Evolutionary conservation across 2,888 invertebrate genomes (phyloP), one percentile per base, ranked within the genome.

Genomic region (Dryococelus australis): DNA sequence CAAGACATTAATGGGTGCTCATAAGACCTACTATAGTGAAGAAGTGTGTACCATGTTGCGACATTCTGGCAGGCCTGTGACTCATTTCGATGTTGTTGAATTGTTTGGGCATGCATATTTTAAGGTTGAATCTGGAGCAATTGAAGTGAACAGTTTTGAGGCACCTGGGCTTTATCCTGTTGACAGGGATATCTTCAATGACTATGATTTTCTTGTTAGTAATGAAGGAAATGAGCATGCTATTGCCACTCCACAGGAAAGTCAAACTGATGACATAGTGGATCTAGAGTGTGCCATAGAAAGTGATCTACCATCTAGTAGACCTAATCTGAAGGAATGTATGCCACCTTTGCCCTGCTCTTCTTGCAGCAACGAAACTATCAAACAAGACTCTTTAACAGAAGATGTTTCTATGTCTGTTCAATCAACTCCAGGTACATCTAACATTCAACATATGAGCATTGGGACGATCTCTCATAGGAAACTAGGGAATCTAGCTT

Each of bases 1-100:
- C 65, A 65, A 65, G 65, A 65, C 65, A 65, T 65, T 65, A 65
- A 65, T 65, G 65, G 65, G 65, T 65, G 65, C 65, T 16, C 65
- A 12, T 65, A 65, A 65, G 24, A 20, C 65, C 65, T 65, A 65
- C 10, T 65, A 20, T 20, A 65, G 65, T 20, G 65, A 65, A 65
- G 65, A 65, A 65, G 65, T 65, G 65, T 16, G 65, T 20, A 65
- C 20, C 65, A 12, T 8, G 65, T 65, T 65, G 65, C 65, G 65
- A 20, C 20, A 65, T 65, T 65, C 65, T 65, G 65, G 65, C 65
- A 65, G 65, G 65, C 65, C 65, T 16, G 10, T 65, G 20, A 65
- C 65, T n/a, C n/a, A n/a, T n/a, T n/a, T n/a, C n/a, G n/a, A n/a
- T n/a, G n/a, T n/a, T n/a, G n/a, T n/a, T n/a, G n/a, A n/a, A n/a